A percentile compares a stretch with the other conserved stretches of the same genome.
phyloP scores from a whole-genome alignment of 2,113 vertebrate species.

The Neodon shergylaensis region DNA sequence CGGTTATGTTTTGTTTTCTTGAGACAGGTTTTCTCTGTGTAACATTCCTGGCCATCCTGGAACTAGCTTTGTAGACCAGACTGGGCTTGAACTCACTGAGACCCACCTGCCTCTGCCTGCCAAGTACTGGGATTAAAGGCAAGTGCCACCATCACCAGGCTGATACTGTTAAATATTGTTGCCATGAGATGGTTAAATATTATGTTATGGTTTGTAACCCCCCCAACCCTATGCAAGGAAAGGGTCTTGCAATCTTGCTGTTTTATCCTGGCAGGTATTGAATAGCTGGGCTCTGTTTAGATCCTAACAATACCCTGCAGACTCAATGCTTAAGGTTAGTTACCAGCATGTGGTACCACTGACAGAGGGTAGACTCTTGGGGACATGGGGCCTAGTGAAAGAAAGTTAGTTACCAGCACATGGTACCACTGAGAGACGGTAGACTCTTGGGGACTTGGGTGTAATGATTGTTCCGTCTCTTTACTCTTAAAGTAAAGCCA shows the following conservation, averaged over 20 bases:
- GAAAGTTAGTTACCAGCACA: neutral
- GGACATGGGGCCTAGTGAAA: neutral
- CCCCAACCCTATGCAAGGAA: neutral
- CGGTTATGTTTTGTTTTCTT: too few species aligned
- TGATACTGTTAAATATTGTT: constrained; percentile 30
- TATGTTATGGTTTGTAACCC: neutral
- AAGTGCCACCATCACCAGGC: too few species aligned
- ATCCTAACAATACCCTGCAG: neutral
- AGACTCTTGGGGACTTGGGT: too few species aligned
- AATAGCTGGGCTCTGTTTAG: neutral
- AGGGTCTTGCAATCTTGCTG: neutral
- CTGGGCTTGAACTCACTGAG: too few species aligned
- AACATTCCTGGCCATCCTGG: too few species aligned
- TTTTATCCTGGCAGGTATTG: neutral
- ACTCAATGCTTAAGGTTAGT: neutral
- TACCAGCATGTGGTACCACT: neutral
- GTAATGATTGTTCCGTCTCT: too few species aligned
- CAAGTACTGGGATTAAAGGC: too few species aligned
- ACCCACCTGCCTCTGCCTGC: too few species aligned
- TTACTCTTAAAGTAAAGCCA: too few species aligned
- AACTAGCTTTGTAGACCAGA: too few species aligned
- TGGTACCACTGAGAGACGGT: too few species aligned
- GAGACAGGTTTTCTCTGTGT: too few species aligned
- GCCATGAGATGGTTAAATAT: constrained; percentile 40
- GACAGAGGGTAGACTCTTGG: neutral